Evolutionary conservation across 2,888 invertebrate species (phyloP).

Genomic region (Tetragonisca angustula): DNA sequence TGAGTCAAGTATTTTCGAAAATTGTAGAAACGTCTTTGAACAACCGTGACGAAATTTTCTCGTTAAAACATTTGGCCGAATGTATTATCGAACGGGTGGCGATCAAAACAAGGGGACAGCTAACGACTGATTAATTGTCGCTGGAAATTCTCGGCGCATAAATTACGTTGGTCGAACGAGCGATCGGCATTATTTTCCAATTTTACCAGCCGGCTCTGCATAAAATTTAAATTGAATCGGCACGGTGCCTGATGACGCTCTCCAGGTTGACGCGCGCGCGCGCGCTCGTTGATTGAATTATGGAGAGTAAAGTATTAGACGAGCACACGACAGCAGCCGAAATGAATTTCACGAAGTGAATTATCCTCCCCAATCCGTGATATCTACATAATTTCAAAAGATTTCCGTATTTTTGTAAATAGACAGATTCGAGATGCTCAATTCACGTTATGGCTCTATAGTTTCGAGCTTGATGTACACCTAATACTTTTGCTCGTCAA

Average conservation of each 20-base stretch:
- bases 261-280: not conserved
- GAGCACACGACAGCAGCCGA: not conserved
- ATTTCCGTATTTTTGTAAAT: not conserved
- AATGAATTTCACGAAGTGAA: not conserved
- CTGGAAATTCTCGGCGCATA: constrained; percentile 1
- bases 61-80: not conserved
- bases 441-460: not conserved
- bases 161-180: constrained; percentile 9
- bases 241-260: not conserved
- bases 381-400: not conserved
- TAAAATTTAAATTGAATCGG: constrained; percentile 30
- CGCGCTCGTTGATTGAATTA: constrained; percentile 7
- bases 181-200: constrained; percentile 23
- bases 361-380: not conserved
- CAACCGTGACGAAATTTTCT: too few relatives aligned
- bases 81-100: not conserved
- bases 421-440: not conserved
- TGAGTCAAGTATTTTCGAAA: too few relatives aligned
- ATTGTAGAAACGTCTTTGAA: too few relatives aligned
- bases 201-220: constrained; percentile 3
- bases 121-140: constrained; percentile 11
- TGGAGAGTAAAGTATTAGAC: constrained; percentile 7
- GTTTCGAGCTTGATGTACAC: too few relatives aligned
- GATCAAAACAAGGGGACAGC: not conserved
- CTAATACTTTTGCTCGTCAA: too few relatives aligned